A percentile compares a stretch with the other conserved stretches of the same genome.
These are phyloP conservation scores for Oophaga pumilio DNA, from an alignment of 2,113 vertebrate genomes.

Conservation along the genomic window DNA sequence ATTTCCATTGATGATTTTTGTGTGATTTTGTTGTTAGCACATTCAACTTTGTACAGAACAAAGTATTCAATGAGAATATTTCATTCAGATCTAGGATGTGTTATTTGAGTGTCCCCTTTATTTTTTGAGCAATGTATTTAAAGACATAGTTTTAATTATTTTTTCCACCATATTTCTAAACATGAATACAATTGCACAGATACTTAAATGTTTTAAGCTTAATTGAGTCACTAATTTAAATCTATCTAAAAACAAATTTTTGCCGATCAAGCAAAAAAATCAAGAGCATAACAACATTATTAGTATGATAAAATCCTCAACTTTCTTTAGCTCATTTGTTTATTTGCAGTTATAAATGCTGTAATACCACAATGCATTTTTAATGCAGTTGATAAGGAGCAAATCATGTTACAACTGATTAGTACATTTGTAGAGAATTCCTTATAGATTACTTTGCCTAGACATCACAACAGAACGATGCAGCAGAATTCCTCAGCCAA, in stretches of 20 bases:
- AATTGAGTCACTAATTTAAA: neutral
- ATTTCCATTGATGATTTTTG: too few species aligned
- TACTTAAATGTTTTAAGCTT: neutral
- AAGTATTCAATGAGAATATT: too few species aligned
- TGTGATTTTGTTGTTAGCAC: too few species aligned
- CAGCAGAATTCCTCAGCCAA: neutral
- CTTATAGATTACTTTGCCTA: neutral
- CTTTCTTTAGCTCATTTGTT: neutral
- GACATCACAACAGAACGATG: neutral
- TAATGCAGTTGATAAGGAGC: neutral
- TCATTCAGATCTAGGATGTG: too few species aligned
- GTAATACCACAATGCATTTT: neutral
- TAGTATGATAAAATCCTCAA: neutral
- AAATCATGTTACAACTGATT: neutral
- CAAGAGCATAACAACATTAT: neutral
- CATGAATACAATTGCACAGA: neutral
- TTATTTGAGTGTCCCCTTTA: too few species aligned
- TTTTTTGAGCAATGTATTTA: too few species aligned
- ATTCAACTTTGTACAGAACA: too few species aligned
- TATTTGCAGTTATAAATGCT: neutral
- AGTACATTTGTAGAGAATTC: neutral
- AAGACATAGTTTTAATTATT: neutral
- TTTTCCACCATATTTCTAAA: neutral
- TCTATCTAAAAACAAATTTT: neutral
- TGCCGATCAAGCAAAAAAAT: neutral